A percentile compares a stretch with the other conserved stretches of the same genome.
These are phyloP conservation scores for Morone chrysops DNA, from an alignment of 2,113 vertebrate species.

Conservation along the genomic window DNA sequence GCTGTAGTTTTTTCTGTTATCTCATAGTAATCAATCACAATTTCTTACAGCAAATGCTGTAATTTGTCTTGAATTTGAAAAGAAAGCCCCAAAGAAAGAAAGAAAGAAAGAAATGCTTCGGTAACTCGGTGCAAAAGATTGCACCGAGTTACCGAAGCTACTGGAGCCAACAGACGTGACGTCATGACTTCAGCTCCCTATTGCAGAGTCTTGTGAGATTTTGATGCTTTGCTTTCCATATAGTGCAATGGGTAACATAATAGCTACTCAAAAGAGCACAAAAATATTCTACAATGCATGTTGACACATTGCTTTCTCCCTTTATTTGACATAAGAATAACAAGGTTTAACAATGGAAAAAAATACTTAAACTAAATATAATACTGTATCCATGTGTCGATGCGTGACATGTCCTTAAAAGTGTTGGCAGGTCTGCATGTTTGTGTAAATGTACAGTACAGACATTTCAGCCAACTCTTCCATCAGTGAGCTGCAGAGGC, in stretches of 20 bases:
- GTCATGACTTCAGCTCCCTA: neutral
- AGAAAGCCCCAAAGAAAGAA: neutral
- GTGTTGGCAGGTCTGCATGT: constrained; percentile 16
- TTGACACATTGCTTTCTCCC: neutral
- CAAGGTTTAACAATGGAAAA: neutral
- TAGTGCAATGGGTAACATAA: neutral
- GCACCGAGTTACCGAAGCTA: neutral
- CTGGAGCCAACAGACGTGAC: rapidly evolving
- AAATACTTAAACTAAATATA: neutral
- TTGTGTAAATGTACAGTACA: neutral
- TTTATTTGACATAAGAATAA: neutral
- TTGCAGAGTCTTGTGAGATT: neutral
- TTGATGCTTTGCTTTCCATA: neutral
- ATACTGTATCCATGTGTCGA: neutral
- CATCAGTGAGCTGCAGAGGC: constrained; percentile 33
- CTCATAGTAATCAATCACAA: neutral
- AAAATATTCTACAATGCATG: neutral
- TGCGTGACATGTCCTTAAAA: neutral
- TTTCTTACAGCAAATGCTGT: neutral
- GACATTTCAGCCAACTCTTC: constrained; percentile 21
- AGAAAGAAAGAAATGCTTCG: no score
- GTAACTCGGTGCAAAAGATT: no score
- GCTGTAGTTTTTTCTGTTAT: neutral
- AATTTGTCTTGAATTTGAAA: neutral
- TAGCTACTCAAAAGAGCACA: neutral